A percentile compares a stretch with the other conserved stretches of the same genome.
These are phyloP conservation scores for Dendroctonus valens DNA, from an alignment of 1,140 invertebrate genomes.

Conservation along the genomic window DNA sequence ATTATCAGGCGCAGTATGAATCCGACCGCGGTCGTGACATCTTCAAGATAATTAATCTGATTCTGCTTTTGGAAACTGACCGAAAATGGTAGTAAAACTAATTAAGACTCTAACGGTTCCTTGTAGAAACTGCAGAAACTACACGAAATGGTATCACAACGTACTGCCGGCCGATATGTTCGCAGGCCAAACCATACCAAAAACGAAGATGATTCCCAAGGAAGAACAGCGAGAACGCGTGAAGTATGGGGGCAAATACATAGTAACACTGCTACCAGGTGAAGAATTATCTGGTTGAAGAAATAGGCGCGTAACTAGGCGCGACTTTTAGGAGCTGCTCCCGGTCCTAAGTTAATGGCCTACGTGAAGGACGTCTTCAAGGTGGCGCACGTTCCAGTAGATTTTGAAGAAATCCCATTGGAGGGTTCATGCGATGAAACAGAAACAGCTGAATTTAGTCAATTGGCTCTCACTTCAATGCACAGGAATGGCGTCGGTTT, in stretches of 20 bases:
- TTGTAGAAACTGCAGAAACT: not conserved
- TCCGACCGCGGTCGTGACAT: too few species aligned
- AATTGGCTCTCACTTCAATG: slow-evolving; percentile 62
- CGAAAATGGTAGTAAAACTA: too few species aligned
- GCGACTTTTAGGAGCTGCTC: slow-evolving; percentile 48
- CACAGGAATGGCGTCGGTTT: slow-evolving; percentile 65
- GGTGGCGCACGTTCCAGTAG: slow-evolving; percentile 60
- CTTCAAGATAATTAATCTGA: too few species aligned
- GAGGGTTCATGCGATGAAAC: slow-evolving; percentile 49
- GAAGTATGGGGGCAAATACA: slow-evolving; percentile 59
- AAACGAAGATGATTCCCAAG: slow-evolving; percentile 4
- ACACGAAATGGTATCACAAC: slow-evolving; percentile 12
- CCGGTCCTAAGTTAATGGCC: slow-evolving; percentile 61
- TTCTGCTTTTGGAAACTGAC: too few species aligned
- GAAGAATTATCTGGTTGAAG: not conserved
- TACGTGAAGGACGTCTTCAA: slow-evolving; percentile 58
- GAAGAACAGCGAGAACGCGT: not conserved
- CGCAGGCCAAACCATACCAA: slow-evolving; percentile 20
- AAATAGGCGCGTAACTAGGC: not conserved
- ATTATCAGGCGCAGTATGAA: too few species aligned
- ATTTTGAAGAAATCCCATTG: slow-evolving; percentile 58
- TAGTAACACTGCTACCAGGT: slow-evolving; percentile 60
- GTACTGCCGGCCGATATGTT: slow-evolving; percentile 27
- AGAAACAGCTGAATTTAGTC: slow-evolving; percentile 53
- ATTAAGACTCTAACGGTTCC: too few species aligned